phyloP scores from a whole-genome alignment of 2,797 vertebrate species.

The Channa striata region DNA sequence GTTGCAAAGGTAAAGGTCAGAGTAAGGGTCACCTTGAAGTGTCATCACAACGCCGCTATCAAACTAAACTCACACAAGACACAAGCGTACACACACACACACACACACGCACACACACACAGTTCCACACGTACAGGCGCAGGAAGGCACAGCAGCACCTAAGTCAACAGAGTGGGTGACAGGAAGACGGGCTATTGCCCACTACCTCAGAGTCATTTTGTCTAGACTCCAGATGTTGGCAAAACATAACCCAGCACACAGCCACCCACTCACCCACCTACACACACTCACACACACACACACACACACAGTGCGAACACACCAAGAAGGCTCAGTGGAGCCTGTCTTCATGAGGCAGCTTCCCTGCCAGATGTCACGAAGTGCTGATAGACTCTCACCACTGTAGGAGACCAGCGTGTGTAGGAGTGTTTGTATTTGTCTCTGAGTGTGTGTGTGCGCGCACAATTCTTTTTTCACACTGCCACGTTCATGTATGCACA shows the following conservation, averaged over 20 bases:
- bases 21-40: no score
- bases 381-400: conserved; percentile 76
- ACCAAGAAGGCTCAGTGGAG: conserved; percentile 66
- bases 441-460: conserved; percentile 32
- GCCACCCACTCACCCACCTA: conserved; percentile 50
- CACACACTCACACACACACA: conserved; percentile 18
- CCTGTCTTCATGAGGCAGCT: conserved; percentile 73
- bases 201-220: conserved; percentile 81
- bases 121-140: conserved; percentile 2
- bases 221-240: conserved; percentile 92
- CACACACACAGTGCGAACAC: conserved; percentile 43
- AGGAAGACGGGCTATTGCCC: conserved; percentile 64
- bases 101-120: conserved; percentile 12
- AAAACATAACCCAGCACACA: conserved; percentile 64
- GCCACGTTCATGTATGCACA: conserved; percentile 1
- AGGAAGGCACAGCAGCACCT: conserved; percentile 61
- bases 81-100: background rate
- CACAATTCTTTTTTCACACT: conserved; percentile 7
- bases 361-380: conserved; percentile 88
- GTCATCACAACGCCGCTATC: no score
- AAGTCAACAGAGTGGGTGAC: conserved; percentile 69
- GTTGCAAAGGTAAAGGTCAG: no score
- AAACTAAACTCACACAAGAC: no score
- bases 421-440: conserved; percentile 63
- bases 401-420: conserved; percentile 64